phyloP scores from a whole-genome alignment of 2,888 invertebrate genomes.

The Lithophane leautieri region DNA sequence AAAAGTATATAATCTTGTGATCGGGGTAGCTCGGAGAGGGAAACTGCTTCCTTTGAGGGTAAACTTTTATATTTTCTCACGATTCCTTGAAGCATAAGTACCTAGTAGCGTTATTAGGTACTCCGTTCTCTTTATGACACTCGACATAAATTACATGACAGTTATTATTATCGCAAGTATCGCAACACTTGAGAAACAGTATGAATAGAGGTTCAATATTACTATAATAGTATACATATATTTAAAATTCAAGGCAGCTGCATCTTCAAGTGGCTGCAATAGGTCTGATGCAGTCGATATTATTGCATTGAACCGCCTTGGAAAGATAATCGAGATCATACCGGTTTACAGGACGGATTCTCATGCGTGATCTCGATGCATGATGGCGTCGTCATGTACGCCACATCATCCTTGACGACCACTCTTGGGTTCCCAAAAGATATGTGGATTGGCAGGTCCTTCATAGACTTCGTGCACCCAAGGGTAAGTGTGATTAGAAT shows the following conservation, averaged over 20 bases:
- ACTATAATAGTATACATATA: neutral
- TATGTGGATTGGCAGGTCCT: constrained; percentile 96
- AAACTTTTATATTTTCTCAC: too few species aligned
- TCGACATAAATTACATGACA: neutral
- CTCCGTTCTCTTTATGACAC: neutral
- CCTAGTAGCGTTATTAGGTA: too few species aligned
- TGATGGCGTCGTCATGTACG: constrained; percentile 95
- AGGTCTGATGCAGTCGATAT: neutral
- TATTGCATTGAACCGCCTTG: neutral
- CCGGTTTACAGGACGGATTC: constrained; percentile 92
- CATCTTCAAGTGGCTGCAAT: neutral
- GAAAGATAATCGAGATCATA: constrained; percentile 5
- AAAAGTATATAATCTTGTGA: neutral
- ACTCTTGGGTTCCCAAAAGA: constrained; percentile 95
- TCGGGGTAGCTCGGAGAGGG: too few species aligned
- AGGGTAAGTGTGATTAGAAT: constrained; percentile 85
- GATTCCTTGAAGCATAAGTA: too few species aligned
- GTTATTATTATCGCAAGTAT: neutral
- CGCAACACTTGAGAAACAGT: too few species aligned
- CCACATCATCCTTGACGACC: constrained; percentile 92
- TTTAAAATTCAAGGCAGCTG: neutral
- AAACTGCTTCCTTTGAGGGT: too few species aligned
- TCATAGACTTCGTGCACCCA: constrained; percentile 96
- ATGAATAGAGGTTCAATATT: constrained; percentile 3
- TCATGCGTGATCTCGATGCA: constrained; percentile 95